These are phyloP conservation scores for Eubasilissa splendida DNA, from an alignment of 2,888 invertebrate species.

Conservation along the genomic window DNA sequence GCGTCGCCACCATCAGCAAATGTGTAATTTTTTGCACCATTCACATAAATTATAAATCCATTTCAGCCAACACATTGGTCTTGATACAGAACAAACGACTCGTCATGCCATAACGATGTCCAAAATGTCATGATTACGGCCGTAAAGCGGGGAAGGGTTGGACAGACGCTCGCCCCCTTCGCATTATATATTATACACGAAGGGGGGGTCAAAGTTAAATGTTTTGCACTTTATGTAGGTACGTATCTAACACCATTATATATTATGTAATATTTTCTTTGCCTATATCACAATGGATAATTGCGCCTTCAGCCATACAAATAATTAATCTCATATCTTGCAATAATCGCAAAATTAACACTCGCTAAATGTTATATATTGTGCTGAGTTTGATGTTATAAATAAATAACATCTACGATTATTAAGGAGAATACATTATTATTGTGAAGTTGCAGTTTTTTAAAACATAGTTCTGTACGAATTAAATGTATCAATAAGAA, in stretches of 20 bases:
- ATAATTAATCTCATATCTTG: conserved; percentile 4
- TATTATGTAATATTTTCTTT: conserved; percentile 7
- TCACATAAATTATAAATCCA: not conserved
- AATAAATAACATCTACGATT: too few relatives aligned
- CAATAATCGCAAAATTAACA: conserved; percentile 11
- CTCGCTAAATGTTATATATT: conserved; percentile 22
- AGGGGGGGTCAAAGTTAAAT: conserved; percentile 20
- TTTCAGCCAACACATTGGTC: conserved; percentile 12
- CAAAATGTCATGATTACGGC: conserved; percentile 17
- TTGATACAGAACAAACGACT: conserved; percentile 11
- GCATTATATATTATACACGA: not conserved
- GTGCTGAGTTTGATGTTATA: not conserved
- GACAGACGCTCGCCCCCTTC: not conserved
- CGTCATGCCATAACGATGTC: not conserved
- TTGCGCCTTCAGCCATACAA: conserved; percentile 5
- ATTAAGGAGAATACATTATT: too few relatives aligned
- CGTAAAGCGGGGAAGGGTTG: conserved; percentile 10
- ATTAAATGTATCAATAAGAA: too few relatives aligned
- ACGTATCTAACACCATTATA: conserved; percentile 5
- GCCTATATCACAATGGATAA: conserved; percentile 10
- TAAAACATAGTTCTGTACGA: too few relatives aligned
- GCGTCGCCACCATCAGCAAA: too few relatives aligned
- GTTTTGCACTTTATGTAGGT: conserved; percentile 20
- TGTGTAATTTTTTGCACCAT: too few relatives aligned
- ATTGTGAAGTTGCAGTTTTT: too few relatives aligned